These are phyloP conservation scores for Ctenomys sociabilis DNA, from an alignment of 2,113 vertebrate genomes.

Conservation along the genomic window DNA sequence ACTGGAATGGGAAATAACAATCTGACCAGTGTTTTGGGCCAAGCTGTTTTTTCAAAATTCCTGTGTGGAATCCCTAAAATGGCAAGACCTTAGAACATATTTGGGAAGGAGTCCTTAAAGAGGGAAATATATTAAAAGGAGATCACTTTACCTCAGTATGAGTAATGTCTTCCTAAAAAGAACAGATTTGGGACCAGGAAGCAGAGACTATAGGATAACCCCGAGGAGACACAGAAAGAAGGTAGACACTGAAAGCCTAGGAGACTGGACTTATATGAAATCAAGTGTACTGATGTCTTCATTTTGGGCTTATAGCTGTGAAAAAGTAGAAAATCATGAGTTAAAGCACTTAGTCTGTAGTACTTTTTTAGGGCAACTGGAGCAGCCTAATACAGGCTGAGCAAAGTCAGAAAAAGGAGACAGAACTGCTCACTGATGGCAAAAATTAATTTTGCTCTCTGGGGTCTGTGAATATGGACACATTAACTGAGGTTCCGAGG, in stretches of 20 bases:
- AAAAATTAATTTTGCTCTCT: slow-evolving; percentile 50
- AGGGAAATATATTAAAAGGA: background rate
- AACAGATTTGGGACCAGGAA: background rate
- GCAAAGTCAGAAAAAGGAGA: background rate
- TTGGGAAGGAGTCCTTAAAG: background rate
- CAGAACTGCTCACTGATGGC: background rate
- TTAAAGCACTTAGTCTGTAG: background rate
- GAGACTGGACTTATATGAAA: background rate
- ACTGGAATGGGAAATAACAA: slow-evolving; percentile 22
- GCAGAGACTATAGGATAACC: background rate
- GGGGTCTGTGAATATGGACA: slow-evolving; percentile 21
- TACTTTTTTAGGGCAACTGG: background rate
- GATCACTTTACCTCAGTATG: background rate
- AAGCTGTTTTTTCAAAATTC: background rate
- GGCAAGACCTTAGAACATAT: background rate
- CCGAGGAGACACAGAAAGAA: background rate
- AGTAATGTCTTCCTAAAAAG: background rate
- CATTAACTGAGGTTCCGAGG: background rate
- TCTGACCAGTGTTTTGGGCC: background rate
- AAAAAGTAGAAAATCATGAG: background rate
- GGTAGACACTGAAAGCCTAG: background rate
- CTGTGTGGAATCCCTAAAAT: background rate
- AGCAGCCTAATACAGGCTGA: background rate
- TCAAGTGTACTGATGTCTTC: background rate
- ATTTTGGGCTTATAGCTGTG: background rate